Evolutionary conservation across 2,888 invertebrate genomes (phyloP).

Genomic region (Pterostichus madidus): DNA sequence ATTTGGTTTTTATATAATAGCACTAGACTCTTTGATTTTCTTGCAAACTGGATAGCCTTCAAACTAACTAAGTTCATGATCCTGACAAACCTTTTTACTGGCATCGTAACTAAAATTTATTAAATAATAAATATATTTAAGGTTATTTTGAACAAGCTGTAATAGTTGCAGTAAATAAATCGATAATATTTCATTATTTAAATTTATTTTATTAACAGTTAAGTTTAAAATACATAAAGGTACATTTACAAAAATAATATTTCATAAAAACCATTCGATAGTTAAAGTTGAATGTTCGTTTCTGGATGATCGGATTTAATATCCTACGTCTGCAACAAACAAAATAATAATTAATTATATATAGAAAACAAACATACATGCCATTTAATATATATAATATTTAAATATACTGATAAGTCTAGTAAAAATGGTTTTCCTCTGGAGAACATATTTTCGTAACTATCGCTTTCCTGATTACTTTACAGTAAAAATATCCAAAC

Average conservation of each 20-base stretch:
- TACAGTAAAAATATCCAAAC: no score
- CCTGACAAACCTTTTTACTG: not conserved
- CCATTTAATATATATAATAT: not conserved
- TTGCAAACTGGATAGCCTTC: conserved; percentile 48
- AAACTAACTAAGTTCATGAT: conserved; percentile 30
- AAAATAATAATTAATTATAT: not conserved
- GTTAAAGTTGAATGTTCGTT: not conserved
- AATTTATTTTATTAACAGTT: conserved; percentile 12
- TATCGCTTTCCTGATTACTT: no score
- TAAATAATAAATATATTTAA: no score
- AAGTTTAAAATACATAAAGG: not conserved
- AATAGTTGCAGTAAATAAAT: not conserved
- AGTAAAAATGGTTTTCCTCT: no score
- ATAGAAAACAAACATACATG: not conserved
- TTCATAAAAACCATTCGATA: conserved; percentile 3
- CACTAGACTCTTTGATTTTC: not conserved
- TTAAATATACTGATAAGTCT: not conserved
- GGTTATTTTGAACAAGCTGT: no score
- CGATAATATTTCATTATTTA: not conserved
- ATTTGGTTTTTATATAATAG: conserved; percentile 1
- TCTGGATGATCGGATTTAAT: not conserved
- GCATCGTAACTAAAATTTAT: no score
- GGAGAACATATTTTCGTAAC: no score
- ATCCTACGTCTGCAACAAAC: conserved; percentile 47
- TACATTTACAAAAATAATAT: conserved; percentile 18